Evolutionary conservation across 2,797 vertebrate species (phyloP).

Genomic region (Bucorvus abyssinicus): DNA sequence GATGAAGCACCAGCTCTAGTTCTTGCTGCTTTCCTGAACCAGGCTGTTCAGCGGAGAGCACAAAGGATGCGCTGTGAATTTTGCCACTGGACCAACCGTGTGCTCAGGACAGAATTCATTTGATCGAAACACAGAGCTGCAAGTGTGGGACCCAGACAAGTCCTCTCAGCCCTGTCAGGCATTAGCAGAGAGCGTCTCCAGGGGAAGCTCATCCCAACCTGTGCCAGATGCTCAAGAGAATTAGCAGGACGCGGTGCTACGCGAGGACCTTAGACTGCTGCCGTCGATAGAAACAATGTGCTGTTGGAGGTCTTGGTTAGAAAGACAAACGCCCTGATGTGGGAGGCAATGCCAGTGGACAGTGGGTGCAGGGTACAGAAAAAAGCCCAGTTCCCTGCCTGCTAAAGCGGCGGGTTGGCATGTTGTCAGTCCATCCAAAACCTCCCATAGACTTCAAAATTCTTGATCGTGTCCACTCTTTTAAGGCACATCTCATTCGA

Average conservation of each 20-base stretch:
- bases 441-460: background rate
- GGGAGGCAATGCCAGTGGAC: fast-evolving
- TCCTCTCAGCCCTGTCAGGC: background rate
- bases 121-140: fast-evolving
- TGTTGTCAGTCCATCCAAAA: background rate
- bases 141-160: background rate
- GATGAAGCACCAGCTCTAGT: background rate
- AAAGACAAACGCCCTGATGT: background rate
- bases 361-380: background rate
- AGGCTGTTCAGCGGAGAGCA: background rate
- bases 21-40: background rate
- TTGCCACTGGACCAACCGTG: background rate
- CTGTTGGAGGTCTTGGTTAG: background rate
- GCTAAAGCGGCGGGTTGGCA: background rate
- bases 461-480: background rate
- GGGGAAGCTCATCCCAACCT: background rate
- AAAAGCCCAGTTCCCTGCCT: background rate
- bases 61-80: background rate
- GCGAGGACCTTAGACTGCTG: background rate
- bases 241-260: fast-evolving
- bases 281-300: fast-evolving
- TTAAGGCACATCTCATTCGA: background rate
- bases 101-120: background rate
- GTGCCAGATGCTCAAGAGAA: background rate
- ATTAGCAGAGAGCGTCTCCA: background rate